Evolutionary conservation across 2,888 invertebrate species (phyloP).

Genomic region (Leptura quadrifasciata): DNA sequence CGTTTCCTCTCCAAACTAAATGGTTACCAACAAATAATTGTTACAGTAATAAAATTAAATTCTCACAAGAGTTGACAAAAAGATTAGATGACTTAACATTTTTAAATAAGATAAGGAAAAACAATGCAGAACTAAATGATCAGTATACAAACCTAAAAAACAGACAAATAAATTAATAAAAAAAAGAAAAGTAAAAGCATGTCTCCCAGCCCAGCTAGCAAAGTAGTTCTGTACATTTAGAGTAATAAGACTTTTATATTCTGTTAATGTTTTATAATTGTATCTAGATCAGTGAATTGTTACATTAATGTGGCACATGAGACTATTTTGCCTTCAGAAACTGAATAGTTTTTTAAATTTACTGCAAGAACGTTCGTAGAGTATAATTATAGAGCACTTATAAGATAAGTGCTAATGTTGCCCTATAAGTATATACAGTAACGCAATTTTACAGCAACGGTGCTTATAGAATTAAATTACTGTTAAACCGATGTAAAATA

Average conservation of each 20-base stretch:
- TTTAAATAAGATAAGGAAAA: too few species aligned
- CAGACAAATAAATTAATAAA: too few species aligned
- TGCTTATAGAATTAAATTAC: conserved; percentile 30
- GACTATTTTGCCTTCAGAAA: conserved; percentile 42
- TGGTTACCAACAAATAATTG: too few species aligned
- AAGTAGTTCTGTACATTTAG: conserved; percentile 42
- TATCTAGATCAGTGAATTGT: conserved; percentile 37
- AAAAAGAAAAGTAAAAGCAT: too few species aligned
- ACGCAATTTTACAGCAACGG: conserved; percentile 32
- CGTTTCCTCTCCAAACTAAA: too few species aligned
- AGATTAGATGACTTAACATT: too few species aligned
- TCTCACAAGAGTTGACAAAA: too few species aligned
- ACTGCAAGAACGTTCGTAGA: conserved; percentile 29
- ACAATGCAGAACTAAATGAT: too few species aligned
- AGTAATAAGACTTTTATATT: conserved; percentile 39
- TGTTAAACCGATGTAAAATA: conserved; percentile 28
- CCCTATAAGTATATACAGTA: conserved; percentile 27
- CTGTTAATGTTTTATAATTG: conserved; percentile 34
- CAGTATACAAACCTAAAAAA: too few species aligned
- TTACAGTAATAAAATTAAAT: too few species aligned
- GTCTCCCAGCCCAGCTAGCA: conserved; percentile 41
- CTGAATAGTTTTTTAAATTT: conserved; percentile 39
- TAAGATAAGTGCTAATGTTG: background rate
- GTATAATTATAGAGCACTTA: conserved; percentile 27
- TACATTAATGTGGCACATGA: conserved; percentile 42